phyloP scores from a whole-genome alignment of 23 tunicate species.

The Botrylloides violaceus region DNA sequence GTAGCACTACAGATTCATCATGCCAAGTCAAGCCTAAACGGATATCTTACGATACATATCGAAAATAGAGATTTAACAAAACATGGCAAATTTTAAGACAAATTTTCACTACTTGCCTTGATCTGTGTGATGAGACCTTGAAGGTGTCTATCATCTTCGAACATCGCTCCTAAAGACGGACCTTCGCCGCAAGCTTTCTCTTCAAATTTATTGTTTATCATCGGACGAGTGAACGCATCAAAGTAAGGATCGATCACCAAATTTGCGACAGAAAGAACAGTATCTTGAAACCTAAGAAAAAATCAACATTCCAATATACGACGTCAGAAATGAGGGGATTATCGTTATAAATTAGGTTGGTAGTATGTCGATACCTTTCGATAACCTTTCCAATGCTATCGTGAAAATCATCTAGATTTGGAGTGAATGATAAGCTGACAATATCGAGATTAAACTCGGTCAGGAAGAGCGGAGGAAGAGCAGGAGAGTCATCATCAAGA shows the following conservation, averaged over 20 bases:
- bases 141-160: conserved; percentile 90
- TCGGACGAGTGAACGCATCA: conserved; percentile 97
- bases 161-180: conserved; percentile 82
- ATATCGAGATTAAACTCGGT: conserved; percentile 86
- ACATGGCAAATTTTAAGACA: background rate
- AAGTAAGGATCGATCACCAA: conserved; percentile 74
- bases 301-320: background rate
- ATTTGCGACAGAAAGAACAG: conserved; percentile 86
- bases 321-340: background rate
- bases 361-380: conserved; percentile 22
- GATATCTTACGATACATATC: background rate
- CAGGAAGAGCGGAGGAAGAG: conserved; percentile 74
- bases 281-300: conserved; percentile 65
- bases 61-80: background rate
- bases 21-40: background rate
- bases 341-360: background rate
- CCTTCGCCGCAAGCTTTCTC: conserved; percentile 98
- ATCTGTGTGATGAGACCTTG: conserved; percentile 52
- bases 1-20: too few relatives aligned
- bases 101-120: conserved; percentile 26
- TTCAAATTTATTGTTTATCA: conserved; percentile 88
- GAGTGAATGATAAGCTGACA: conserved; percentile 44
- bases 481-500: conserved; percentile 57
- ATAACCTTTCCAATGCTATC: conserved; percentile 73
- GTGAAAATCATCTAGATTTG: conserved; percentile 81